Evolutionary conservation across 2,888 invertebrate species (phyloP).

Genomic region (Lithophane socia): DNA sequence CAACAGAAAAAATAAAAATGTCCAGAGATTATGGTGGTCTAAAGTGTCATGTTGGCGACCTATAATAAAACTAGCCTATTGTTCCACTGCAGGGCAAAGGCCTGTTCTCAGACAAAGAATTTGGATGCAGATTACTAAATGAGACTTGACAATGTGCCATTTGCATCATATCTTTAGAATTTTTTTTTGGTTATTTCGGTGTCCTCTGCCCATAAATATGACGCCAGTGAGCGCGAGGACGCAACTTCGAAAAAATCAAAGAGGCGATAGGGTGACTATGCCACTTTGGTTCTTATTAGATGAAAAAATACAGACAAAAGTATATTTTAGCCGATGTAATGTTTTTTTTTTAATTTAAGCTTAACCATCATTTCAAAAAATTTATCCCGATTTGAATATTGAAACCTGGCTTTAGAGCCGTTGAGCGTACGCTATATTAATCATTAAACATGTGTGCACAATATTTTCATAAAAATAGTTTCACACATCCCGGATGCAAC

Average conservation of each 20-base stretch:
- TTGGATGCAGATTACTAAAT: no score
- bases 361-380: neutral
- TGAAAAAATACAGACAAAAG: slow-evolving; percentile 17
- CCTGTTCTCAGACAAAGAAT: neutral
- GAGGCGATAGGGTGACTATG: neutral
- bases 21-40: neutral
- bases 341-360: neutral
- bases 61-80: no score
- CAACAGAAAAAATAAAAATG: neutral
- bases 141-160: neutral
- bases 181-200: neutral
- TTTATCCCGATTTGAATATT: neutral
- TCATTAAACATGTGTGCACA: neutral
- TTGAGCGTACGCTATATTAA: slow-evolving; percentile 35
- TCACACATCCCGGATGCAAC: slow-evolving; percentile 2
- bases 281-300: neutral
- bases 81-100: no score
- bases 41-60: no score
- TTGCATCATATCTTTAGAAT: neutral
- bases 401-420: slow-evolving; percentile 36
- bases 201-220: neutral
- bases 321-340: neutral
- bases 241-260: neutral
- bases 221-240: no score
- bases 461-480: slow-evolving; percentile 18